phyloP scores from a whole-genome alignment of 2,797 vertebrate species.

The Tiaroga cobitis region DNA sequence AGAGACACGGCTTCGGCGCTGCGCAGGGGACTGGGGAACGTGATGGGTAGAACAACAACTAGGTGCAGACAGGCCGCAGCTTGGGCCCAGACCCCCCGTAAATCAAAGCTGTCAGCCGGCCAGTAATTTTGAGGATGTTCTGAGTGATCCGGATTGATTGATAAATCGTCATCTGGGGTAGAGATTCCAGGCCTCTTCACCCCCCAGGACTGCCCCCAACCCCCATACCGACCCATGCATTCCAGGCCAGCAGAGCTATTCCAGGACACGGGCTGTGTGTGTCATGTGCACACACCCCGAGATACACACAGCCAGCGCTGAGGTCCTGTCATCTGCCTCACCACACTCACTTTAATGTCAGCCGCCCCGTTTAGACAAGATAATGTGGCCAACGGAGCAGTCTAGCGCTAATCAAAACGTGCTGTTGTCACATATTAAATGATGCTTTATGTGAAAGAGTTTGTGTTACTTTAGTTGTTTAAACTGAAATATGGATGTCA shows the following conservation, averaged over 20 bases:
- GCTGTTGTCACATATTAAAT: background rate
- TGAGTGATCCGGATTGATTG: conserved; percentile 66
- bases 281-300: conserved; percentile 44
- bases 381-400: conserved; percentile 3
- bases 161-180: conserved; percentile 62
- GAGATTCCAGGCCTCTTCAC: conserved; percentile 64
- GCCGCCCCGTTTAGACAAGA: conserved; percentile 8
- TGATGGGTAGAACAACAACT: conserved; percentile 68
- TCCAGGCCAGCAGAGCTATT: conserved; percentile 79
- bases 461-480: background rate
- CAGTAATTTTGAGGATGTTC: conserved; percentile 68
- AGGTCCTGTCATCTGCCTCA: conserved; percentile 39
- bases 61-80: conserved; percentile 74
- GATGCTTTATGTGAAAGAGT: background rate
- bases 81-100: conserved; percentile 54
- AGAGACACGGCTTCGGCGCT: conserved; percentile 15
- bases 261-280: conserved; percentile 69
- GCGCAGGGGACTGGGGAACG: conserved; percentile 53
- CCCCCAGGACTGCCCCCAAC: conserved; percentile 46
- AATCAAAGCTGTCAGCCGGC: conserved; percentile 68
- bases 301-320: conserved; percentile 44
- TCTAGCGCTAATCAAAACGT: background rate
- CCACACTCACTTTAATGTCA: conserved; percentile 24
- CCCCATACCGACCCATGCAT: conserved; percentile 63
- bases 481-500: background rate